Conservation (phyloP, 2,113 vertebrate genomes). For the Jaculus jaculus region DNA sequence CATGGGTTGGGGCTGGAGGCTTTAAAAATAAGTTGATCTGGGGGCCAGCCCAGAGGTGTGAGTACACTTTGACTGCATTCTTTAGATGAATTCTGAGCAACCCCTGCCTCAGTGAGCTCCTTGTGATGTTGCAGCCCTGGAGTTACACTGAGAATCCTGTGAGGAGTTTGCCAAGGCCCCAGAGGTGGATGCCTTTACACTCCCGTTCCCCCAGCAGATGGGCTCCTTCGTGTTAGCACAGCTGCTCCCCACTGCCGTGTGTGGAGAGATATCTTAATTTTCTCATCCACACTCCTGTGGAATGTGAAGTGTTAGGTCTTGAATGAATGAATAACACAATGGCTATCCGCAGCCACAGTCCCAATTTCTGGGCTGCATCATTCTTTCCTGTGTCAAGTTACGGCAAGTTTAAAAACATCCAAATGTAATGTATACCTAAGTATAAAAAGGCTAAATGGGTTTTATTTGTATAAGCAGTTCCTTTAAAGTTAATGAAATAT, state of each 20-base stretch:
- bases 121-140: neutral
- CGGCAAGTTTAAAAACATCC: neutral
- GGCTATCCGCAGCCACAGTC: neutral
- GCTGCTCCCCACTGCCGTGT: neutral
- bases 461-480: neutral
- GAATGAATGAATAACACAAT: neutral
- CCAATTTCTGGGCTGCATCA: neutral
- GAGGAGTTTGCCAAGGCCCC: neutral
- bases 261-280: neutral
- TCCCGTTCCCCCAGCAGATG: accelerated
- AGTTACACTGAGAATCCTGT: neutral
- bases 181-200: accelerated
- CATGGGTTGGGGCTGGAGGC: neutral
- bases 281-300: neutral
- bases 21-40: neutral
- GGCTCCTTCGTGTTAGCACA: neutral
- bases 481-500: conserved; percentile 14
- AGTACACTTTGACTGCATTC: neutral
- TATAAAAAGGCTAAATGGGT: neutral
- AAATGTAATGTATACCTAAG: neutral
- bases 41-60: neutral
- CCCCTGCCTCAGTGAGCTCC: neutral
- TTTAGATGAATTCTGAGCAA: neutral
- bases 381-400: neutral
- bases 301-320: neutral